Base-by-base conservation (phyloP, 2,888 invertebrate genomes). In the Ormyrus labotus region DNA sequence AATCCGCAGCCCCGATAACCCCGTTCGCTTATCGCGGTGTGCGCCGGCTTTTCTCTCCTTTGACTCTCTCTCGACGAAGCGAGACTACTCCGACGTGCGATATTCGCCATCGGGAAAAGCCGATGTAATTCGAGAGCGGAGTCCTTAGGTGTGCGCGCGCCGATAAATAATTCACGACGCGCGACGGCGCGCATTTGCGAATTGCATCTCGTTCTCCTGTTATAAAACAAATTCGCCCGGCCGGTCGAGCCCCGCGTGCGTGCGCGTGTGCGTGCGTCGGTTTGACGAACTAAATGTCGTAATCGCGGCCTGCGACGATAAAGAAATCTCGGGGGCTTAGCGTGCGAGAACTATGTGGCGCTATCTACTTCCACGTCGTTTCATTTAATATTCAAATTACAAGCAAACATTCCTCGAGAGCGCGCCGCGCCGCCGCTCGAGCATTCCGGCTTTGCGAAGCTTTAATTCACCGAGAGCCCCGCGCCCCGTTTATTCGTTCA, bases 341-440 rank as follows among this genome's bases (percentile, higher is more conserved):
- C 45, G 53, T 8, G 63, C 34, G 34, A 34, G 34, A 34, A 4
- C 34, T 34, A 6, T 3, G 6, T 3, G 6, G 57, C 67, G 50
- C 53, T 68, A 75, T 68, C 67, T 68, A 68, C 57, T 68, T 75
- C 47, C 61, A 19, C 55, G 61, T 53, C 61, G 53, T 72, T 58
- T 69, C 53, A 47, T 76, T 63, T 76, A 71, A 71, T 71, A 71
- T 71, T 71, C 61, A 71, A 71, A 76, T 69, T 76, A 69, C 53
- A 34, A 45, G 68, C 55, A 76, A 76, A 76, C 68, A 75, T 68
- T 75, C 47, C 10, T 64, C 58, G 34, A 34, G 34, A 34, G 65
- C 6, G 10, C 53, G 34, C 6, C 45, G 5, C 5, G 45, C 11
- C 5, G 45, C 11, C 5, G 45, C 3, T 60, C 63, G 64, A 13